Evolutionary conservation across 1,140 invertebrate species (phyloP), one percentile per base, ranked within the genome.

Genomic region (Pseudomyrmex sp.): DNA sequence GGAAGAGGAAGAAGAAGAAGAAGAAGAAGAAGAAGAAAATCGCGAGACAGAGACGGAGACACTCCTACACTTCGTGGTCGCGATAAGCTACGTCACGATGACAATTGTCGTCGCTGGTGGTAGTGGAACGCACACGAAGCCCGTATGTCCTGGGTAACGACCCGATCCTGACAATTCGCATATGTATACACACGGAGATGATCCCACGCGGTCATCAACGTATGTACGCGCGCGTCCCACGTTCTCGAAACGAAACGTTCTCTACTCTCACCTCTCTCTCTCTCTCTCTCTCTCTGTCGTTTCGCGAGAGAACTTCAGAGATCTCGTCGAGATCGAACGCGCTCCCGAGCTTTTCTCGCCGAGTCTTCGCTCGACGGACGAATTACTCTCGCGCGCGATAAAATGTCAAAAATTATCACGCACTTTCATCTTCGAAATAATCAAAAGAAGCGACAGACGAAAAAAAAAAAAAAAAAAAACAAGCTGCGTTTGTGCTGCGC

Each of bases 191-290:
- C 87, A 90, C 90, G n/a, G 56, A 54, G 61, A 77, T 44, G 91
- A 92, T 92, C 91, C 92, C 91, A 93, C 92, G 91, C 91, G 85
- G 69, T 88, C 90, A 86, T 85, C 88, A 82, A 91, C 84, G 76
- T 66, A 35, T 35, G 35, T 35, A 35, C 35, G 58, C 84, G 62
- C 50, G 84, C 92, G 85, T 90, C 92, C 92, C 92, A 93, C 92
- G 91, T 92, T 87, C 90, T 84, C 88, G 86, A 88, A 35, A 89
- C 89, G 89, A 86, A 35, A 35, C 35, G 26, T 26, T 26, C 5
- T 76, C 88, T 85, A 85, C 89, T 85, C 76, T 77, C 84, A 59
- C 66, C 61, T 83, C 70, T 26, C 82, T 35, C 82, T 35, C 26
- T 26, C 26, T 26, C 26, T 26, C 26, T 26, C 26, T 26, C 26